Evolutionary conservation across 2,888 invertebrate genomes (phyloP).

Genomic region (Hyposoter didymator): DNA sequence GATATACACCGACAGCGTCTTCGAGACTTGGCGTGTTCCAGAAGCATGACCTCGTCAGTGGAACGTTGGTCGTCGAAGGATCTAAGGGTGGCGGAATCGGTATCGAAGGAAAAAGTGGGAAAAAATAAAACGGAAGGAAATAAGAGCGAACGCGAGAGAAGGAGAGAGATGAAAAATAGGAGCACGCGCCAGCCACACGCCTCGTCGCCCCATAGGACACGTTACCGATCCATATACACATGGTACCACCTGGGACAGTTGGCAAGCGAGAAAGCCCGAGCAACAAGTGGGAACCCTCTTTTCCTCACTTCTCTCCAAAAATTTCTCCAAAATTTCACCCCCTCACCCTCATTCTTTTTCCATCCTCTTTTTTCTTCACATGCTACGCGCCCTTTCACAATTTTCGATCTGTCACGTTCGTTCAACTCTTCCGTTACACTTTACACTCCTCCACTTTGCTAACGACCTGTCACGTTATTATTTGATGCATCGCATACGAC

Average conservation of each 20-base stretch:
- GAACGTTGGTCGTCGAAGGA: constrained; percentile 77
- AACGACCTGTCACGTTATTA: not conserved
- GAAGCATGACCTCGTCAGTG: constrained; percentile 71
- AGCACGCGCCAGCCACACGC: constrained; percentile 84
- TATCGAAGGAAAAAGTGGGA: constrained; percentile 65
- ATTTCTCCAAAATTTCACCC: constrained; percentile 57
- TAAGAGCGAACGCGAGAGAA: constrained; percentile 63
- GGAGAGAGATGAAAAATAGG: constrained; percentile 74
- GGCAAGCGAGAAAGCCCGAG: constrained; percentile 79
- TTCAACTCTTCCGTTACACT: constrained; percentile 56
- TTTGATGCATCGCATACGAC: not conserved
- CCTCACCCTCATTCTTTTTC: not conserved
- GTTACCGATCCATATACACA: constrained; percentile 43
- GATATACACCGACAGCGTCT: not conserved
- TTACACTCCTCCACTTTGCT: constrained; percentile 8
- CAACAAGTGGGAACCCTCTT: constrained; percentile 58
- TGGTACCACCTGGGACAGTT: constrained; percentile 83
- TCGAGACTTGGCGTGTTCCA: constrained; percentile 66
- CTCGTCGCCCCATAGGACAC: constrained; percentile 72
- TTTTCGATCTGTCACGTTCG: constrained; percentile 23
- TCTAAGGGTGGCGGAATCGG: constrained; percentile 69
- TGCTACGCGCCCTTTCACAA: not conserved
- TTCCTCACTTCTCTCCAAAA: constrained; percentile 62
- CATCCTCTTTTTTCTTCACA: constrained; percentile 26
- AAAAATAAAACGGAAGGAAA: constrained; percentile 65